Evolutionary conservation across 2,797 vertebrate species (phyloP), one percentile per base, ranked within the genome.

Genomic region (Sebastes hubbsi): DNA sequence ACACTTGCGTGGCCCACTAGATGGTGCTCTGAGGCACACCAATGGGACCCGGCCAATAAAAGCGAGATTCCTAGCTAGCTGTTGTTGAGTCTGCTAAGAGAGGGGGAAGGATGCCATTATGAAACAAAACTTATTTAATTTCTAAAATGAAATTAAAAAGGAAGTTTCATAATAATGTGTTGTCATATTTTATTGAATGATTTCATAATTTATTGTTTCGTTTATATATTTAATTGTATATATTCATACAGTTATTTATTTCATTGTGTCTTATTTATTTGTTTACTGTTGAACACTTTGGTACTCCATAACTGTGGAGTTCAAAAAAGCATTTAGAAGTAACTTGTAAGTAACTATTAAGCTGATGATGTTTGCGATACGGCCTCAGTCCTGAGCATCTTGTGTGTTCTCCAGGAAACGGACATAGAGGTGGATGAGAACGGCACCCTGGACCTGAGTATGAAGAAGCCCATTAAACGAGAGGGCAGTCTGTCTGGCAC

Each of bases 371-470:
- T 14, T 14, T 38, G 52, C 5, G 12, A 64, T 36, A 14, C 1
- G n/a, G 13, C 29, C 11, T 6, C 25, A 34, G 11, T 58, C 8
- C 69, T 69, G 1, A 65, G 12, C 5, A 18, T 29, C 34, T 14
- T 16, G n/a, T 32, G 24, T 77, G 27, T 80, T 65, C 62, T 84
- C 8, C 92, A 99, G 98, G 95, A 96, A 73, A 94, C 95, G 95
- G 97, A 97, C 92, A 99, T 99, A 0, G 97, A 99, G 87, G 98
- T 99, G 82, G 99, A 99, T 74, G 99, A 99, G 86, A 99, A 99
- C 0, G 99, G 99, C 61, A 99, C 99, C 18, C 93, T 99, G 94
- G 99, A 99, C 92, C 93, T 99, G 90, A 99, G 99, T 73, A 99
- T 99, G 98, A 98, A 97, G 95, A 99, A 98, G 64, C 96, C 98